Evolutionary conservation across 2,888 invertebrate genomes (phyloP).

Genomic region (Parelbella ahira): DNA sequence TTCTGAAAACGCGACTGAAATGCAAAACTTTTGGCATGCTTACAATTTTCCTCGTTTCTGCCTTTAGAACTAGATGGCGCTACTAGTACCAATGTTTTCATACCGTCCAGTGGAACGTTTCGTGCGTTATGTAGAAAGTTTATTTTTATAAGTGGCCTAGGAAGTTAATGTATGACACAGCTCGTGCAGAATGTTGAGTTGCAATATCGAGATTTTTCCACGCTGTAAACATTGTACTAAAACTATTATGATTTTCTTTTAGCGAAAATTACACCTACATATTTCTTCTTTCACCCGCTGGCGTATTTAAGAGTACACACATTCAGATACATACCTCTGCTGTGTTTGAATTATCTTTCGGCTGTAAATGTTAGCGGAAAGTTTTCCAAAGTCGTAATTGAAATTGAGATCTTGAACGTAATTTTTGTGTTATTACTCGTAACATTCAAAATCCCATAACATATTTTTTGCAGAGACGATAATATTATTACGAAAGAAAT

Average conservation of each 20-base stretch:
- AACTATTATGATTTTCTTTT: constrained; percentile 24
- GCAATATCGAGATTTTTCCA: constrained; percentile 48
- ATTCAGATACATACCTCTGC: too few relatives aligned
- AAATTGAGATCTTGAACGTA: constrained; percentile 14
- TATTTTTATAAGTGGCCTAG: constrained; percentile 77
- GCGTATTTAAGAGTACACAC: too few relatives aligned
- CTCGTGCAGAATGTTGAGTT: constrained; percentile 45
- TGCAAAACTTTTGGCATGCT: constrained; percentile 41
- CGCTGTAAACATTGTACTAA: constrained; percentile 26
- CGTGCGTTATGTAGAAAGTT: constrained; percentile 51
- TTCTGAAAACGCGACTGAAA: constrained; percentile 32
- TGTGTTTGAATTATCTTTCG: constrained; percentile 14
- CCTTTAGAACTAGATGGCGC: constrained; percentile 50
- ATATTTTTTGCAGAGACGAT: constrained; percentile 1
- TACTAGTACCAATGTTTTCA: constrained; percentile 31
- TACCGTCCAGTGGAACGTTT: constrained; percentile 26
- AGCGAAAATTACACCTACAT: constrained; percentile 12
- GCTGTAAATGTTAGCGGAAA: constrained; percentile 20
- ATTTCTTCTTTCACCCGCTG: constrained; percentile 19
- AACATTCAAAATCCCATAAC: constrained; percentile 4
- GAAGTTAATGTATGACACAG: constrained; percentile 56
- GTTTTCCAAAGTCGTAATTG: constrained; percentile 19
- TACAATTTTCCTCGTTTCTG: constrained; percentile 45
- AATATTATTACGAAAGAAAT: too few relatives aligned
- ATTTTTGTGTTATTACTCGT: constrained; percentile 10